Evolutionary conservation across 1,140 invertebrate species (phyloP), one percentile per base, ranked within the genome.

Genomic region (Brachionus koreanus): DNA sequence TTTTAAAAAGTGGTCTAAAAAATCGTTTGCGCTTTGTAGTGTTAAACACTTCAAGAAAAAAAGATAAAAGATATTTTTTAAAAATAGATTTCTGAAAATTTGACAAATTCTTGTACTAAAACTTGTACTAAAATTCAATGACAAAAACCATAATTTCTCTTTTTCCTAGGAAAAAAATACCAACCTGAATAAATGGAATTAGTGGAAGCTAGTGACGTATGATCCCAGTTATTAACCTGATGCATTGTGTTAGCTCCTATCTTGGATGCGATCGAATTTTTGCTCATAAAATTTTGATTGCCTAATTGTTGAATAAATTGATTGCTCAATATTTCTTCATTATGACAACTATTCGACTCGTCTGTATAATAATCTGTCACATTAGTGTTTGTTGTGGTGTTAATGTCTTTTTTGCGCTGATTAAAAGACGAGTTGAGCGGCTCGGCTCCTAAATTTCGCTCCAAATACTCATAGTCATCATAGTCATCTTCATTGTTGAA

Each of bases 391-490:
- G 69, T 74, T 13, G 69, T 74, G 19, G 69, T 74, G 12, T 74
- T 46, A 23, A 7, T 23, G 9, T 74, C 19, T 19, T 74, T 74
- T 74, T 46, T 74, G 9, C 19, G 42, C 33, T 46, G 42, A 19
- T 25, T 25, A 46, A 23, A 61, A 33, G 49, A 61, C 25, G 69
- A 74, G 12, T 74, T 74, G 1, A 74, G 25, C 1, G 76, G 76
- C 29, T 79, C 76, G 35, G 76, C 76, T 12, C 76, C 76, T 12
- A 79, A 13, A 37, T 79, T 79, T n/a, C 76, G 76, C 49, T 79
- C 76, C 37, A 79, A 65, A 61, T 79, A 79, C 13, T 79, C 76
- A 42, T 79, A 79, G 33, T 79, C 76, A 42, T 79, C 76, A 12
- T 61, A 79, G n/a, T 79, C 76, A n/a, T 61, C 49, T 19, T 79